Base-by-base conservation (phyloP, 2,888 invertebrate species). In the Fragum fragum region DNA sequence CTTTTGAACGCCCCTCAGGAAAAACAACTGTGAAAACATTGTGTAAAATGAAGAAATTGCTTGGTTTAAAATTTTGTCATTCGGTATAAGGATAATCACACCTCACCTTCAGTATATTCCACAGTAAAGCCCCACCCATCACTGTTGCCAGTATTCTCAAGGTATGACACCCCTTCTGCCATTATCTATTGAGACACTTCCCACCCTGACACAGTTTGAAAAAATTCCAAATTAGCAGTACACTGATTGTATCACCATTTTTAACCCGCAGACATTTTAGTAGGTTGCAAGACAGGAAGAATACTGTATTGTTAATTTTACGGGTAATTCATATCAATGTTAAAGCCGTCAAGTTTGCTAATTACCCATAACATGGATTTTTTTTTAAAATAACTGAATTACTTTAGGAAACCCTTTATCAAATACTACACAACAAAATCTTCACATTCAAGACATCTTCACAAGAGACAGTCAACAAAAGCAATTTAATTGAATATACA, bases 121-220 rank as follows among this genome's bases (percentile, higher is more conserved):
- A 79, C 47, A 21, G 52, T 73, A 59, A 74, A 74, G 39, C 74
- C 79, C 83, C 83, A 83, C 18, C 79, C 83, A 11, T 73, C 74
- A 1, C 66, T 59, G 14, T 47, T 47, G 9, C 36, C 72, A 16
- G 57, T 66, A 23, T 75, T 76, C 52, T 26, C 47, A 21, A 78
- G 18, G 36, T 72, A 76, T 26, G 76, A 79, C 55, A 68, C 70
- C 63, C 74, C 29, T 14, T 79, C 79, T 14, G 77, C 77, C 83
- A 79, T 83, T n/a, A 53, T 81, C 42, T 70, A 47, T 14, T 5
- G n/a, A 36, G 32, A 47, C 5, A 18, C 16, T 47, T 47, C 47
- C n/a, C 47, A 47, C 47, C n/a, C n/a, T 9, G 14, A 18, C 47
- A 29, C 53, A 18, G 21, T 71, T 71, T 47, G 7, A 47, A 16